A percentile compares a stretch with the other conserved stretches of the same genome.
These are phyloP conservation scores for Tupaia tana DNA, from an alignment of 2,113 vertebrate genomes.

Conservation along the genomic window DNA sequence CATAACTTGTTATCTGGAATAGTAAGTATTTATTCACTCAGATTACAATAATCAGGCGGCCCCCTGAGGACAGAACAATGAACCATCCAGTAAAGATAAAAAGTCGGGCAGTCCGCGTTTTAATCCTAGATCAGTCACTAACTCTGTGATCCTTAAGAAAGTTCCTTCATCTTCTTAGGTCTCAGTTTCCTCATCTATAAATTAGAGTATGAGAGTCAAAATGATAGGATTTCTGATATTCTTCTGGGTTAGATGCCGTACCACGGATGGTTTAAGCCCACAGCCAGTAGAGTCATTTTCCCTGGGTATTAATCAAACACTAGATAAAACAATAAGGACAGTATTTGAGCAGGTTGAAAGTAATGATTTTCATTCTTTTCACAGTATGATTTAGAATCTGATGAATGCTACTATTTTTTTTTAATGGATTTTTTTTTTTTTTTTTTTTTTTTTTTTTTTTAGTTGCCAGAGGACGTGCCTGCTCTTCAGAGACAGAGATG, in stretches of 20 bases:
- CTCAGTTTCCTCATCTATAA: neutral
- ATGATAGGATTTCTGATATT: neutral
- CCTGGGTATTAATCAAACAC: neutral
- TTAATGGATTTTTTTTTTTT: too few relatives aligned
- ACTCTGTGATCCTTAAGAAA: neutral
- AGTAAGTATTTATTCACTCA: conserved; percentile 3
- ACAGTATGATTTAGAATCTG: neutral
- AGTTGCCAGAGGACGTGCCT: too few relatives aligned
- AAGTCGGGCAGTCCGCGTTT: neutral
- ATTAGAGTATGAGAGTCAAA: neutral
- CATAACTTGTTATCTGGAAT: conserved; percentile 5
- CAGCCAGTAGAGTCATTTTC: neutral
- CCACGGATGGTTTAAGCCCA: neutral
- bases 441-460: too few relatives aligned
- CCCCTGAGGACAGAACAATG: neutral
- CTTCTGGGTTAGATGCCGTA: neutral
- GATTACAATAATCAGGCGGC: neutral
- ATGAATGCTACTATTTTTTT: neutral
- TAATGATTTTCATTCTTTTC: neutral
- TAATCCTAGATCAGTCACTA: neutral
- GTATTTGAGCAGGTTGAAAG: neutral
- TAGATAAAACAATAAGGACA: neutral
- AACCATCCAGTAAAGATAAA: neutral
- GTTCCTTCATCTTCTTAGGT: neutral
- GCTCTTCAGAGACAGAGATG: too few relatives aligned